phyloP scores from a whole-genome alignment of 2,888 invertebrate genomes.

The Dioctria rufipes region DNA sequence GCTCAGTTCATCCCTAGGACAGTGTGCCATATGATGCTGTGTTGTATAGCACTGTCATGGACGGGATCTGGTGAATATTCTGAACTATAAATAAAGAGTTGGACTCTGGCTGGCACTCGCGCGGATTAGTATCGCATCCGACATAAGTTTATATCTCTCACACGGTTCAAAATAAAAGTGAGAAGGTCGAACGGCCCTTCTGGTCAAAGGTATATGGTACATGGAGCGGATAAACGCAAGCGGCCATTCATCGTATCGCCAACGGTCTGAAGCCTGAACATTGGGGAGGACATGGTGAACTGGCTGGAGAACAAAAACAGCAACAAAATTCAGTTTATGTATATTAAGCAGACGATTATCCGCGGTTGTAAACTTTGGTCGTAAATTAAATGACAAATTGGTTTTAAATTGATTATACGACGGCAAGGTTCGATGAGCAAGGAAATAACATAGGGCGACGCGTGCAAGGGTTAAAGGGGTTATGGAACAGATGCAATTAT shows the following conservation, averaged over 20 bases:
- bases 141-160: slow-evolving; percentile 35
- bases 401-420: slow-evolving; percentile 63
- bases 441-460: slow-evolving; percentile 24
- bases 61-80: slow-evolving; percentile 3
- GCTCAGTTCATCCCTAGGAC: slow-evolving; percentile 35
- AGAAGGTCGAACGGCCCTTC: slow-evolving; percentile 39
- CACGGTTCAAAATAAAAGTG: slow-evolving; percentile 14
- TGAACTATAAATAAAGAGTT: slow-evolving; percentile 52
- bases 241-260: slow-evolving; percentile 2
- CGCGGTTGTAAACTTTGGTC: slow-evolving; percentile 60
- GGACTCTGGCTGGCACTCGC: slow-evolving; percentile 25
- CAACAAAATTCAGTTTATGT: slow-evolving; percentile 50
- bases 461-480: slow-evolving; percentile 46
- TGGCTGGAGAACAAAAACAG: slow-evolving; percentile 18
- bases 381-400: slow-evolving; percentile 64
- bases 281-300: slow-evolving; percentile 21
- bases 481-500: neutral
- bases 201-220: slow-evolving; percentile 51
- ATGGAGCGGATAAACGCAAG: slow-evolving; percentile 5
- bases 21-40: slow-evolving; percentile 38
- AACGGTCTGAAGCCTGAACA: neutral
- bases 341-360: slow-evolving; percentile 58
- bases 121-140: slow-evolving; percentile 40
- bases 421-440: slow-evolving; percentile 59
- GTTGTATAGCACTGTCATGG: too few relatives aligned